Percentiles rank a stretch among this genome's conserved stretches.
These are phyloP conservation scores for Ditylenchus dipsaci DNA, from an alignment of 1,140 invertebrate genomes.

Conservation along the genomic window DNA sequence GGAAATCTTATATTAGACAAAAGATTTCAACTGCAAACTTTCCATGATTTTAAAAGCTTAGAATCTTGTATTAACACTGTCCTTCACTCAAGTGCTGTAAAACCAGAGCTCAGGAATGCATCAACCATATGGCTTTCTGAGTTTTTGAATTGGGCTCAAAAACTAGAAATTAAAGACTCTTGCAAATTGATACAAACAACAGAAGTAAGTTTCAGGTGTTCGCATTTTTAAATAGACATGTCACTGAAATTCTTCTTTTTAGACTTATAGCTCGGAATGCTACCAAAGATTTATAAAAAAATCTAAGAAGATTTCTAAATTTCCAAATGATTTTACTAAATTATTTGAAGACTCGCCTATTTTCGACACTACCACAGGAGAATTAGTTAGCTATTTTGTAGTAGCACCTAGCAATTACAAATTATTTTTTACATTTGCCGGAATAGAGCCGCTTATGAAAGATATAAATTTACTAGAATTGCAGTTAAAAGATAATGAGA, in stretches of 20 bases:
- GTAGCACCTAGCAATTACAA: conserved; percentile 9
- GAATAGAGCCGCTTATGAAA: conserved; percentile 1
- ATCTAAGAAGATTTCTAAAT: not conserved
- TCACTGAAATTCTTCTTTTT: no score
- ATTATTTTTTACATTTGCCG: conserved; percentile 5
- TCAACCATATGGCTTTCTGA: no score
- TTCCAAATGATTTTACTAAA: conserved; percentile 21
- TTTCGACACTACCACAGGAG: conserved; percentile 18
- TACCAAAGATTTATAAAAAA: not conserved
- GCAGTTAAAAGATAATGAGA: not conserved
- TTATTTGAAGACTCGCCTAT: conserved; percentile 32
- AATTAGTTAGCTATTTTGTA: conserved; percentile 30
- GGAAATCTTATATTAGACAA: not conserved
- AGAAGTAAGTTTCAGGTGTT: no score
- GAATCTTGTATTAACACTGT: no score
- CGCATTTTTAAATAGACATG: no score
- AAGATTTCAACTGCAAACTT: not conserved
- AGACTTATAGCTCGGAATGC: no score
- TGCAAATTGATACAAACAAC: no score
- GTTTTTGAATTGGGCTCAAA: no score
- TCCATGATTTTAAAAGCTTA: not conserved
- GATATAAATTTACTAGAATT: not conserved
- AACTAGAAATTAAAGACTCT: no score
- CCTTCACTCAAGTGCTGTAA: no score
- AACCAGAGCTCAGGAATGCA: no score